phyloP scores from a whole-genome alignment of 2,888 invertebrate genomes.

The Erynnis tages region DNA sequence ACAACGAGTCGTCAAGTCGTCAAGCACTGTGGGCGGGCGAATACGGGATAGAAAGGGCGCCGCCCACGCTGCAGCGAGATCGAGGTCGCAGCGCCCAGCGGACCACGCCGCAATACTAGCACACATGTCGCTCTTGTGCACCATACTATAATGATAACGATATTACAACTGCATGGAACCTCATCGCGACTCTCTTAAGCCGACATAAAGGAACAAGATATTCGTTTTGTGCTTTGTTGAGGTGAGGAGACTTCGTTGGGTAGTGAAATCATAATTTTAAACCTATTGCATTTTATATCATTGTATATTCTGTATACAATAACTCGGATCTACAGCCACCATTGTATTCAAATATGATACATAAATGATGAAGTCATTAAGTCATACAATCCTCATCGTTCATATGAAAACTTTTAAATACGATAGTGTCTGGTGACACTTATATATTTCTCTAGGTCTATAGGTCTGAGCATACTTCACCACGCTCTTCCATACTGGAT shows the following conservation, averaged over 20 bases:
- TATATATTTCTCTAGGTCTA: no score
- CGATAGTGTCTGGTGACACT: no score
- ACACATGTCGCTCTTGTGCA: not conserved
- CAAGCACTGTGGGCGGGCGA: constrained; percentile 61
- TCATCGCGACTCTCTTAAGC: no score
- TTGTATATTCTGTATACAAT: not conserved
- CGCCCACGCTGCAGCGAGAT: constrained; percentile 59
- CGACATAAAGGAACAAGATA: no score
- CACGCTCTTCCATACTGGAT: no score
- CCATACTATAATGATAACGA: not conserved
- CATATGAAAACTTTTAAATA: no score
- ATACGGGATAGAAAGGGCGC: constrained; percentile 63
- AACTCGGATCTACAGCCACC: not conserved
- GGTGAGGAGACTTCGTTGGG: no score
- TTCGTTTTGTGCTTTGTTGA: no score
- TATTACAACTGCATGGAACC: no score
- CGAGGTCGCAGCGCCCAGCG: constrained; percentile 42
- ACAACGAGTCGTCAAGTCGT: constrained; percentile 41
- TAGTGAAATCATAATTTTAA: no score
- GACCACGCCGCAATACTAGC: not conserved
- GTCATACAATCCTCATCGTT: not conserved
- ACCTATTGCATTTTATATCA: no score
- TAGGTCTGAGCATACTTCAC: no score
- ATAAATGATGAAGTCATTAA: constrained; percentile 15
- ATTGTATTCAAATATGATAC: constrained; percentile 13